Conservation (phyloP, 2,113 vertebrate species). For the Fukomys damarensis region DNA sequence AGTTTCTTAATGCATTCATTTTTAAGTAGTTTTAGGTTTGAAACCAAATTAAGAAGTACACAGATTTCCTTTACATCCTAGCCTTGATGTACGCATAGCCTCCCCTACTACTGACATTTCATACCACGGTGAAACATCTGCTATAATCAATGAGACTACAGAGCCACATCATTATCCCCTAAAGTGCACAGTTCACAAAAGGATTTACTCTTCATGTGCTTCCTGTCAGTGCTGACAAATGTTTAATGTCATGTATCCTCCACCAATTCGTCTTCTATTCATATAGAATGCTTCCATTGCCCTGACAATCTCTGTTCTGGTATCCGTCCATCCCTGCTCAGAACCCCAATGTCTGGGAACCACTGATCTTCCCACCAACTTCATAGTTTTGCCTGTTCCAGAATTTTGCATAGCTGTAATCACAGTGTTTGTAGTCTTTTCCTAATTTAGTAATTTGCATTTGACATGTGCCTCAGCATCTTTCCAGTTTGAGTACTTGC, state of each 20-base stretch:
- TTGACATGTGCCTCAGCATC: neutral
- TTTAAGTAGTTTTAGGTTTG: neutral
- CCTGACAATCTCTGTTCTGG: neutral
- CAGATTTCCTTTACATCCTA: neutral
- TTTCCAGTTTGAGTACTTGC: neutral
- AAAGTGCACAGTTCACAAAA: neutral
- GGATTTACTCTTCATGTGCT: neutral
- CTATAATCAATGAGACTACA: neutral
- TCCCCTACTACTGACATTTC: neutral
- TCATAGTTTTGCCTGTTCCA: neutral
- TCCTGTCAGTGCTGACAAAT: neutral
- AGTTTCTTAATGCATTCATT: neutral
- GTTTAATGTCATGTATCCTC: neutral
- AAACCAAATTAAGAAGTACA: neutral
- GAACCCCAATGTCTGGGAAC: neutral
- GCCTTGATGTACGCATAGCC: rapidly evolving
- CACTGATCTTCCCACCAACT: neutral
- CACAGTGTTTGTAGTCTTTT: neutral
- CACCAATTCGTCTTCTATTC: neutral
- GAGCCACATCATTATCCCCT: neutral
- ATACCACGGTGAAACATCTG: neutral
- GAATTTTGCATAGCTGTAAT: neutral
- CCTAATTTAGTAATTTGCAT: neutral
- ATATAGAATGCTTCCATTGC: neutral
- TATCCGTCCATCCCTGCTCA: neutral